These are phyloP conservation scores for Latrodectus hesperus DNA, from an alignment of 2,888 invertebrate species.

Conservation along the genomic window DNA sequence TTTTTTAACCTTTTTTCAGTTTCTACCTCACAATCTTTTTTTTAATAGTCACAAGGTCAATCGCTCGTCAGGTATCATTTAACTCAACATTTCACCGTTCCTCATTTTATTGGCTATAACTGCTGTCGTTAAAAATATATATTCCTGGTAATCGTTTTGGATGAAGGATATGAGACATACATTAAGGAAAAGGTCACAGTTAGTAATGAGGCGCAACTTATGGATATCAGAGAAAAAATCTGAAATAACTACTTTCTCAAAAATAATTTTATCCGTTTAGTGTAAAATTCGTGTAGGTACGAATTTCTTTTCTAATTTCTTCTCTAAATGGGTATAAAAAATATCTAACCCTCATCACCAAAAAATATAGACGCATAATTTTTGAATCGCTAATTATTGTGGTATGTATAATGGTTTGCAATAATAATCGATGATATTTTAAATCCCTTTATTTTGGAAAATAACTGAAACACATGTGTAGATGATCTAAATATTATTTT, in stretches of 20 bases:
- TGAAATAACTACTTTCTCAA: constrained; percentile 39
- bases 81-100: constrained; percentile 52
- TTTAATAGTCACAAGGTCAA: constrained; percentile 50
- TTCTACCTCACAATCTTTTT: constrained; percentile 25
- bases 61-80: constrained; percentile 66
- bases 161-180: constrained; percentile 30
- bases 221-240: constrained; percentile 38
- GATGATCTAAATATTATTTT: too few species aligned
- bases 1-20: constrained; percentile 23
- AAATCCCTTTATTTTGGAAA: too few species aligned
- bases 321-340: too few species aligned
- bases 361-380: too few species aligned
- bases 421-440: too few species aligned
- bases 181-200: constrained; percentile 59
- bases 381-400: too few species aligned
- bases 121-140: constrained; percentile 61
- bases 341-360: too few species aligned
- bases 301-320: neutral
- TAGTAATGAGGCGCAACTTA: constrained; percentile 65
- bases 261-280: neutral
- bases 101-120: constrained; percentile 61
- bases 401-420: too few species aligned
- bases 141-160: constrained; percentile 48
- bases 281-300: neutral
- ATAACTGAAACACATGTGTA: too few species aligned